A percentile compares a stretch with the other conserved stretches of the same genome.
phyloP scores from a whole-genome alignment of 1,140 invertebrate species.

The Ostrea edulis region DNA sequence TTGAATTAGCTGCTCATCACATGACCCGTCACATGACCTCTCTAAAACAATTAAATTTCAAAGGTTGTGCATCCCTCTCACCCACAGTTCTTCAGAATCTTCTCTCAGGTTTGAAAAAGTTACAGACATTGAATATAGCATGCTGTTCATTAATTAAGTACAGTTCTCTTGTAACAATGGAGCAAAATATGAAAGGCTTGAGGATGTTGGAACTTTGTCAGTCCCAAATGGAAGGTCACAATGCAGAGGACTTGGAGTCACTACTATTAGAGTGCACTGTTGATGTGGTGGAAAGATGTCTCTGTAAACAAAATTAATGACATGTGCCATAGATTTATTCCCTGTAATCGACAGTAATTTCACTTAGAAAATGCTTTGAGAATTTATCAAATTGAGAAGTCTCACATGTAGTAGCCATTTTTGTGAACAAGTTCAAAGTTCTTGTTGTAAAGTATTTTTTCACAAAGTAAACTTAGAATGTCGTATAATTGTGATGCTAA shows the following conservation, averaged over 20 bases:
- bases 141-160: slow-evolving; percentile 34
- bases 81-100: slow-evolving; percentile 44
- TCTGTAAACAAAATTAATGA: background rate
- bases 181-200: background rate
- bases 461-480: too few relatives aligned
- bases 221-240: background rate
- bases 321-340: too few relatives aligned
- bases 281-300: background rate
- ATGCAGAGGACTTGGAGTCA: slow-evolving; percentile 5
- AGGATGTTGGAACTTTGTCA: background rate
- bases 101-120: slow-evolving; percentile 40
- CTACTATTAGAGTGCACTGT: background rate
- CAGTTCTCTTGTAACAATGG: background rate
- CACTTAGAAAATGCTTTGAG: too few relatives aligned
- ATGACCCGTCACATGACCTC: slow-evolving; percentile 54
- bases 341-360: too few relatives aligned
- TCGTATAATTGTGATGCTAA: too few relatives aligned
- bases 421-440: too few relatives aligned
- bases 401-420: too few relatives aligned
- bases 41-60: slow-evolving; percentile 55
- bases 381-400: too few relatives aligned
- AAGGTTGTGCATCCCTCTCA: slow-evolving; percentile 42
- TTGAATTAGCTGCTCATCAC: slow-evolving; percentile 61
- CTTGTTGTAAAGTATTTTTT: too few relatives aligned
- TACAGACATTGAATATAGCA: slow-evolving; percentile 42